phyloP scores from a whole-genome alignment of 2,888 invertebrate genomes.

The Galeruca laticollis region DNA sequence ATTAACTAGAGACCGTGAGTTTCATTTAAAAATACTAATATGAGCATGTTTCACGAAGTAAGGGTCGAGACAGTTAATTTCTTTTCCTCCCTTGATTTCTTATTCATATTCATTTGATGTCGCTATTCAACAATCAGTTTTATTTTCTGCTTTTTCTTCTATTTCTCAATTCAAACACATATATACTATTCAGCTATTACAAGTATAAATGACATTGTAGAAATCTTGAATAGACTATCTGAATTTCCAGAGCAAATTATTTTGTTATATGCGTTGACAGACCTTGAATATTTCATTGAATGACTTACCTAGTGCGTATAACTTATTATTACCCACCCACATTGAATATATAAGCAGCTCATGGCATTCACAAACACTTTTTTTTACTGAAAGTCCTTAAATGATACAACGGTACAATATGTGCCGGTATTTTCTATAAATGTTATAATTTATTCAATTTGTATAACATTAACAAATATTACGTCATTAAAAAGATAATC shows the following conservation, averaged over 20 bases:
- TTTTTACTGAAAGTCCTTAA: background rate
- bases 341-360: background rate
- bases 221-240: background rate
- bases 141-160: no score
- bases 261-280: background rate
- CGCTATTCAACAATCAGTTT: no score
- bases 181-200: no score
- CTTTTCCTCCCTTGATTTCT: no score
- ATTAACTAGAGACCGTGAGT: no score
- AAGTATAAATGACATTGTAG: no score
- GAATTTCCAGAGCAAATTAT: background rate
- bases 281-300: background rate
- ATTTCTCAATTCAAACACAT: no score
- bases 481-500: conserved; percentile 5
- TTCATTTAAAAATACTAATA: no score
- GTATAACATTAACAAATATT: conserved; percentile 1
- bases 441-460: conserved; percentile 9
- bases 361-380: background rate
- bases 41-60: no score
- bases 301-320: background rate
- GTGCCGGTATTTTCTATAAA: conserved; percentile 17
- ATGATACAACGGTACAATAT: conserved; percentile 10
- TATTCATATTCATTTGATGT: no score
- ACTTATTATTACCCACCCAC: conserved; percentile 11
- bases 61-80: no score